These are phyloP conservation scores for Aproaerema taeniolella DNA, from an alignment of 2,888 invertebrate species.

Conservation along the genomic window DNA sequence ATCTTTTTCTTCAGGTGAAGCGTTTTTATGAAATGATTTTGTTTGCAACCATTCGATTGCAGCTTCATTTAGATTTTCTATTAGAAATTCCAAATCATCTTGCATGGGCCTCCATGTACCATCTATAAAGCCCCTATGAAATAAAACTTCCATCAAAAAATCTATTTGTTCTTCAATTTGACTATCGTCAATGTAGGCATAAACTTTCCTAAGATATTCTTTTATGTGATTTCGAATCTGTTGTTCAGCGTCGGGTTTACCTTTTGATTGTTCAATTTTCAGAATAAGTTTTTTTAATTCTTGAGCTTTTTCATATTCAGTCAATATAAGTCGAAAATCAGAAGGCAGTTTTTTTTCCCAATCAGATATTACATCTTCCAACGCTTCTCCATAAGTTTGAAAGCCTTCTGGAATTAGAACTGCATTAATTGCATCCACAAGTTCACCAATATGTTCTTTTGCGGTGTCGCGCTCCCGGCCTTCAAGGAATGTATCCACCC, in stretches of 20 bases:
- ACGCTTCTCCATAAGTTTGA: constrained; percentile 12
- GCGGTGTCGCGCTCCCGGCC: constrained; percentile 22
- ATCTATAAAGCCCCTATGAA: neutral
- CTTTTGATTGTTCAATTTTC: constrained; percentile 15
- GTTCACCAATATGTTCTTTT: constrained; percentile 22
- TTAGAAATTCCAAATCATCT: constrained; percentile 17
- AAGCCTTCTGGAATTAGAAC: constrained; percentile 20
- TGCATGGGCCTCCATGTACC: neutral
- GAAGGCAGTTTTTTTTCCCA: constrained; percentile 22
- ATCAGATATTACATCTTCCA: constrained; percentile 23
- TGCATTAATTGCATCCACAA: constrained; percentile 27
- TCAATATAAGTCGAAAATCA: constrained; percentile 8
- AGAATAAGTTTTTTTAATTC: constrained; percentile 20
- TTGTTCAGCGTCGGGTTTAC: constrained; percentile 14
- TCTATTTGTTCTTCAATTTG: neutral
- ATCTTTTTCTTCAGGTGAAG: neutral
- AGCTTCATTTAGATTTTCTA: constrained; percentile 25
- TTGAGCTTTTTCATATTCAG: constrained; percentile 12
- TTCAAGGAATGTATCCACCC: constrained; percentile 29
- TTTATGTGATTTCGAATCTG: constrained; percentile 17
- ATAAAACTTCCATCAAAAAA: neutral
- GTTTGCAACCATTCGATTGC: constrained; percentile 26
- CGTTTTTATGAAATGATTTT: neutral
- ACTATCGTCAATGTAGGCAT: constrained; percentile 1
- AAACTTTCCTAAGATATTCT: constrained; percentile 15